Evolutionary conservation across 2,113 vertebrate genomes (phyloP), one percentile per base, ranked within the genome.

Genomic region (Thunnus thynnus): DNA sequence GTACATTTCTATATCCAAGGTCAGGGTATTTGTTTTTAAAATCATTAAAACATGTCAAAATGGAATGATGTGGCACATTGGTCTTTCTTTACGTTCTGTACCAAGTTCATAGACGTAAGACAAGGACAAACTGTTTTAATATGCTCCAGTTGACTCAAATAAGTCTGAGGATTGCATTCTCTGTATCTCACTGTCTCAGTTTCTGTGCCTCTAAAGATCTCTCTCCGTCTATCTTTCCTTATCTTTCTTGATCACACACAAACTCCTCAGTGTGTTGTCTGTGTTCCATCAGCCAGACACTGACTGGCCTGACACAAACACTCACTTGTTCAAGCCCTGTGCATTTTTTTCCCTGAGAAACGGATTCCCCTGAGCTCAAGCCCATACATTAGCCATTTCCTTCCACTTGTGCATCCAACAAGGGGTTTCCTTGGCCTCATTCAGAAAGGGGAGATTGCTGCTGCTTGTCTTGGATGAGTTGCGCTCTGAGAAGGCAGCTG

Each of bases 1-100:
- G 85, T 93, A 80, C 44, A 76, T 91, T 91, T 87, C 78, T 90
- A 87, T 87, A 80, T 89, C 62, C 60, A 88, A 82, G 86, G 76
- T 91, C 78, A 90, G 89, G 91, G 82, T 88, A 68, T 89, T 90
- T 85, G 73, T 90, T 89, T 88, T 84, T 55, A 87, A 85, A 22
- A 82, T 70, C 78, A 92, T 89, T 80, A 92, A 91, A 92, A 91
- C 52, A 75, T 57, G 41, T 73, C 48, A 83, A 88, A 87, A 63
- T 47, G 2, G 18, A 84, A 84, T 44, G 5, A 61, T 67, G 44
- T 72, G 10, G 22, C 68, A 36, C 25, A 27, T 6, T 90, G 56
- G 78, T 90, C 76, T 74, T 90, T 86, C 36, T 89, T 91, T 83
- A 36, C 48, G 41, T 14, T 13, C 22, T 54, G 16, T 17, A 12